Percentiles rank a stretch among this genome's conserved stretches.
phyloP scores from a whole-genome alignment of 2,113 vertebrate genomes.

The Mellivora capensis region DNA sequence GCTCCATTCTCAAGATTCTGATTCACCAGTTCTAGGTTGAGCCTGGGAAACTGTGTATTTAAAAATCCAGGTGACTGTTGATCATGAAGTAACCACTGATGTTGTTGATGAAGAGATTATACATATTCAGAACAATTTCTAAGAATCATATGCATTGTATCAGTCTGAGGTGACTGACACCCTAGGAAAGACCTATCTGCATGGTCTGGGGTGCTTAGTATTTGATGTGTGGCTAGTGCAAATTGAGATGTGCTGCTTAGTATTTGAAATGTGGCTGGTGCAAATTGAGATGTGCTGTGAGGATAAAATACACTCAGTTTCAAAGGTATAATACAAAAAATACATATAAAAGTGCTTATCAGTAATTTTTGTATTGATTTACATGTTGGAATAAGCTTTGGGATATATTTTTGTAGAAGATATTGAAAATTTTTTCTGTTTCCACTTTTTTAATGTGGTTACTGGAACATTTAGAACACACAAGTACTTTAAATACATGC shows the following conservation, averaged over 20 bases:
- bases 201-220: not conserved
- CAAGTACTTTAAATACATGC: not conserved
- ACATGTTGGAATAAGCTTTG: slow-evolving; percentile 7
- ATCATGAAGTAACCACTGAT: not conserved
- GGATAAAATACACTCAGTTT: not conserved
- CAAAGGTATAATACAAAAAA: not conserved
- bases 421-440: not conserved
- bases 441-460: not conserved
- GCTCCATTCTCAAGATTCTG: not conserved
- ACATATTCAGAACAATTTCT: not conserved
- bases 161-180: not conserved
- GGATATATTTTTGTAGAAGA: not conserved
- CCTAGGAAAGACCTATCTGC: not conserved
- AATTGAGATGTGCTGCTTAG: not conserved
- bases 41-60: not conserved
- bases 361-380: not conserved
- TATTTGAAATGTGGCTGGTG: not conserved
- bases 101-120: not conserved
- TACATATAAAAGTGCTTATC: not conserved
- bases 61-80: not conserved
- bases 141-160: not conserved
- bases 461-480: slow-evolving; percentile 4
- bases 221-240: not conserved
- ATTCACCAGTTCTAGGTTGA: not conserved
- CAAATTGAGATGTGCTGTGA: not conserved